Evolutionary conservation across 2,113 vertebrate genomes (phyloP).

Genomic region (Megaleporinus macrocephalus): DNA sequence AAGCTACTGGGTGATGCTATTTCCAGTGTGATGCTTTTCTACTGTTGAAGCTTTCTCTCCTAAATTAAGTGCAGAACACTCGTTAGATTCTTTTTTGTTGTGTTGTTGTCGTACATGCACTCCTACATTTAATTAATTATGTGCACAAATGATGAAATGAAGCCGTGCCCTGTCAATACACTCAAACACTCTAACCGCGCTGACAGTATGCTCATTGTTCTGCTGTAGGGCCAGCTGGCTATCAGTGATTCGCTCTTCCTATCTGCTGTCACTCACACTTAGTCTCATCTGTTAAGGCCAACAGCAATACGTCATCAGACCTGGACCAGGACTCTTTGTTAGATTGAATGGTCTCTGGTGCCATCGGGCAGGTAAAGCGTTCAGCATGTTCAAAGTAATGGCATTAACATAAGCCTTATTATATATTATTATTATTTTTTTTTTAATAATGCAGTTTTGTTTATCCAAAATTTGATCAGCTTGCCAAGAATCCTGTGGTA

Average conservation of each 20-base stretch:
- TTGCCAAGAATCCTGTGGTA: no score
- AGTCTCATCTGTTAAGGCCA: conserved; percentile 32
- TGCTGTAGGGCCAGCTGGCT: conserved; percentile 22
- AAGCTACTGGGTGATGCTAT: not conserved
- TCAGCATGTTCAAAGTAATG: no score
- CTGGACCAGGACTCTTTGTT: conserved; percentile 13
- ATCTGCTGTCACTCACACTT: conserved; percentile 35
- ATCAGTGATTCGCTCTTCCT: conserved; percentile 36
- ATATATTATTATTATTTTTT: no score
- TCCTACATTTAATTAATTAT: not conserved
- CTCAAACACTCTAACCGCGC: conserved; percentile 22
- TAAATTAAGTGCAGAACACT: not conserved
- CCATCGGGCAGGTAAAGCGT: not conserved
- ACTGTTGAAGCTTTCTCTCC: not conserved
- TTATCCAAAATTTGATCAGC: no score
- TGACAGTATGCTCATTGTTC: conserved; percentile 51
- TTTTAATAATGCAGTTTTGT: no score
- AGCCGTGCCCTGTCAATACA: conserved; percentile 31
- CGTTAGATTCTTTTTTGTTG: not conserved
- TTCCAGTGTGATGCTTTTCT: not conserved
- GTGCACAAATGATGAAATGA: not conserved
- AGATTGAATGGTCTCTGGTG: not conserved
- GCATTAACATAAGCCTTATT: no score
- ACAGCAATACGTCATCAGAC: conserved; percentile 14
- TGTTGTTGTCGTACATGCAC: not conserved